Percentiles rank a stretch among this genome's conserved stretches.
These are phyloP conservation scores for Denticeps clupeoides DNA, from an alignment of 2,797 vertebrate genomes.

Conservation along the genomic window DNA sequence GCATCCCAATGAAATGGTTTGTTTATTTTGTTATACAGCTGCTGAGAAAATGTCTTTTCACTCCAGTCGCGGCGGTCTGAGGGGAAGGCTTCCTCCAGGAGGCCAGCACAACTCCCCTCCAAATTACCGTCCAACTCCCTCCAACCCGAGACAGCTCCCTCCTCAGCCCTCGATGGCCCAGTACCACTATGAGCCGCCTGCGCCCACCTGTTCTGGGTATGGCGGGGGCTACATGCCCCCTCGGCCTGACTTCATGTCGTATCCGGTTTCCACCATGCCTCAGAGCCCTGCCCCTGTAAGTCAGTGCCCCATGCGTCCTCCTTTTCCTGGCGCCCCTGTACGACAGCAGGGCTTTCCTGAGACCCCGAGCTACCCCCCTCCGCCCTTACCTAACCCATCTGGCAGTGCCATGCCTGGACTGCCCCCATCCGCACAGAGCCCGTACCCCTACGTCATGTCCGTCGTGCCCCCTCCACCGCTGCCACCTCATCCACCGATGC, in stretches of 20 bases:
- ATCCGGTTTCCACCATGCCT: conserved; percentile 67
- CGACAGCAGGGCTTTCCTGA: conserved; percentile 76
- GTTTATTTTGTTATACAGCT: too few relatives aligned
- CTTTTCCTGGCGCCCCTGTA: conserved; percentile 67
- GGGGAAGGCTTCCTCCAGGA: conserved; percentile 65
- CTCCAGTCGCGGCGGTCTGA: conserved; percentile 68
- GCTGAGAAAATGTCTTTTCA: conserved; percentile 89
- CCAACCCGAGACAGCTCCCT: conserved; percentile 66
- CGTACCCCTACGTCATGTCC: conserved; percentile 80
- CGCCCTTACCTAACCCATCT: conserved; percentile 62
- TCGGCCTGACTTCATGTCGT: conserved; percentile 75
- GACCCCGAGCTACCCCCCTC: conserved; percentile 79
- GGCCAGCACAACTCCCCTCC: conserved; percentile 63
- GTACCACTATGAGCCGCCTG: conserved; percentile 73
- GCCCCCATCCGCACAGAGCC: conserved; percentile 54
- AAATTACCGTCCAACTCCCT: conserved; percentile 64
- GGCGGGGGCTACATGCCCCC: conserved; percentile 66
- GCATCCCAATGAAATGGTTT: too few relatives aligned
- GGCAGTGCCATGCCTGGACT: conserved; percentile 48
- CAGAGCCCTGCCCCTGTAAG: conserved; percentile 57
- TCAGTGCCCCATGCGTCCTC: conserved; percentile 69
- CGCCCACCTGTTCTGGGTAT: conserved; percentile 57
- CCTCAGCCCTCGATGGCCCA: conserved; percentile 66
- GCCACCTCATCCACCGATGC: conserved; percentile 56
- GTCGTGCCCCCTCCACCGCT: conserved; percentile 66